phyloP scores from a whole-genome alignment of 2,888 invertebrate genomes.

The Macrophya alboannulata region DNA sequence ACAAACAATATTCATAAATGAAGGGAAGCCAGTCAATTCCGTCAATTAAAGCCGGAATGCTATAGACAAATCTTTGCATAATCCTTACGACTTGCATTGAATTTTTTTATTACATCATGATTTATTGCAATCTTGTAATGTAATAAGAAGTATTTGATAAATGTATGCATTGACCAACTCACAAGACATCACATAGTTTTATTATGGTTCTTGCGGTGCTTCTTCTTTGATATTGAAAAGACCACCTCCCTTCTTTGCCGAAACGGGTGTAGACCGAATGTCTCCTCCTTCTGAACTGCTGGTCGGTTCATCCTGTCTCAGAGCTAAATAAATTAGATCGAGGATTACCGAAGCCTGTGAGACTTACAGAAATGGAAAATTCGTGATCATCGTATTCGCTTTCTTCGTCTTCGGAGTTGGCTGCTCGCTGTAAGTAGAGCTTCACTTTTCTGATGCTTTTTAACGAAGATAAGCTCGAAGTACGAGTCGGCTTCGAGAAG shows the following conservation, averaged over 20 bases:
- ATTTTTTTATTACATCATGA: background rate
- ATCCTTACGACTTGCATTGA: background rate
- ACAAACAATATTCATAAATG: background rate
- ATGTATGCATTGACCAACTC: conserved; percentile 15
- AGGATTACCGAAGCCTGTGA: background rate
- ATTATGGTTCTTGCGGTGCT: conserved; percentile 68
- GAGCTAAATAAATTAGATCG: conserved; percentile 32
- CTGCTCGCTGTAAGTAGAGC: conserved; percentile 79
- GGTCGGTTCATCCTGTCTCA: conserved; percentile 62
- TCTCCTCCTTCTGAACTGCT: conserved; percentile 64
- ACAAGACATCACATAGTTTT: background rate
- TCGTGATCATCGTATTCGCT: conserved; percentile 76
- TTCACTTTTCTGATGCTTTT: conserved; percentile 80
- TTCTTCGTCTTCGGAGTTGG: conserved; percentile 79
- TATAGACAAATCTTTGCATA: background rate
- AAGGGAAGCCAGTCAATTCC: background rate
- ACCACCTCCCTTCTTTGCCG: conserved; percentile 68
- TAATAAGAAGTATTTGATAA: background rate
- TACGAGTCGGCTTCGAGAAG: conserved; percentile 78
- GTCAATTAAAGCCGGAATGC: background rate
- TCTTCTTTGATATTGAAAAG: conserved; percentile 79
- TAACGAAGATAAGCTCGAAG: conserved; percentile 79
- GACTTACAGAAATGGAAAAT: conserved; percentile 61
- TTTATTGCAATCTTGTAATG: background rate
- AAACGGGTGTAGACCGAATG: conserved; percentile 64